Conservation (phyloP, 2,797 vertebrate species). For the Chelidonichthys spinosus region DNA sequence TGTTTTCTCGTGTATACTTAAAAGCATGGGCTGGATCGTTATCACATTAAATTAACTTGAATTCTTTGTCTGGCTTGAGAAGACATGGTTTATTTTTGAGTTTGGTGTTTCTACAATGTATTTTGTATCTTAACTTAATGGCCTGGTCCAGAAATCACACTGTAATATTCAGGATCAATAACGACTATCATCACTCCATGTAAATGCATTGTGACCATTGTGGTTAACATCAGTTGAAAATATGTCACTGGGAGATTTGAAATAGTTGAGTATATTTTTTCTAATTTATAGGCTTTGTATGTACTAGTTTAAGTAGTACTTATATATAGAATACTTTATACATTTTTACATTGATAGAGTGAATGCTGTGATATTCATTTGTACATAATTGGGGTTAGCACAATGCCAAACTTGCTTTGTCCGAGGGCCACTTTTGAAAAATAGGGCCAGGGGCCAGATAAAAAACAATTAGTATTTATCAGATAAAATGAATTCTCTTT, state of each 20-base stretch:
- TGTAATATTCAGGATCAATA: background rate
- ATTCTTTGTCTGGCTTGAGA: conserved; percentile 10
- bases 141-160: background rate
- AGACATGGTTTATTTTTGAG: background rate
- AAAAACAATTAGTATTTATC: background rate
- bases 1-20: conserved; percentile 21
- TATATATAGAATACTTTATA: background rate
- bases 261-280: background rate
- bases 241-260: background rate
- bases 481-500: background rate
- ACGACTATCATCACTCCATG: background rate
- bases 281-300: too few species aligned
- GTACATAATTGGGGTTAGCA: background rate
- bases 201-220: background rate
- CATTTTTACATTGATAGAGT: too few species aligned
- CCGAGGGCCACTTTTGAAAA: background rate
- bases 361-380: background rate
- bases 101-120: background rate
- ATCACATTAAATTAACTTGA: conserved; percentile 51
- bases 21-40: conserved; percentile 30
- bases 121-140: conserved; percentile 3
- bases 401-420: background rate
- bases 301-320: too few species aligned
- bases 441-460: background rate
- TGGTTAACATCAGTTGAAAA: background rate